Evolutionary conservation across 1,140 invertebrate species (phyloP).

Genomic region (Papilio machaon): DNA sequence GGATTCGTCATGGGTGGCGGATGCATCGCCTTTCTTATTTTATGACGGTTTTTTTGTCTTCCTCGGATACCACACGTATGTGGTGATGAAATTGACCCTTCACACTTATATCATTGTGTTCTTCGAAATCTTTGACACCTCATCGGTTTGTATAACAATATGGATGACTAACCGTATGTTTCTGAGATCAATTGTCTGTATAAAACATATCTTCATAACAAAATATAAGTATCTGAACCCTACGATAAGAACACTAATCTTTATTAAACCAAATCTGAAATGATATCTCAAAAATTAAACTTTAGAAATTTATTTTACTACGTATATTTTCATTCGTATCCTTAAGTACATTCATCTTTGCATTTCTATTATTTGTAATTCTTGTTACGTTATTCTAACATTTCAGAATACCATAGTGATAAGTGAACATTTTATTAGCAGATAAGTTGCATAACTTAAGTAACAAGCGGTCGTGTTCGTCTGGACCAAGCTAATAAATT

Average conservation of each 20-base stretch:
- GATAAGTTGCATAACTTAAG: slow-evolving; percentile 28
- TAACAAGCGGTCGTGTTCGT: slow-evolving; percentile 13
- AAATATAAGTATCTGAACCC: no score
- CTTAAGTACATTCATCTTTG: no score
- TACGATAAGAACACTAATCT: no score
- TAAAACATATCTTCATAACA: no score
- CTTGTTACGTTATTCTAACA: background rate
- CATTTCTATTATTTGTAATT: background rate
- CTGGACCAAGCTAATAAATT: slow-evolving; percentile 38
- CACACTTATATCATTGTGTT: slow-evolving; percentile 49
- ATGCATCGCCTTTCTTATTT: slow-evolving; percentile 50
- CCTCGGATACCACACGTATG: slow-evolving; percentile 45
- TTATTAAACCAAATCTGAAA: no score
- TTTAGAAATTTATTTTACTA: no score
- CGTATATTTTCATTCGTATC: no score
- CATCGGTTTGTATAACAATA: slow-evolving; percentile 3
- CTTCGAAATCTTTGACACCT: slow-evolving; percentile 53
- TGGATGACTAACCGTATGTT: background rate
- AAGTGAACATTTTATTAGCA: slow-evolving; percentile 15
- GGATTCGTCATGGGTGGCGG: slow-evolving; percentile 75
- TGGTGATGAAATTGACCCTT: slow-evolving; percentile 38
- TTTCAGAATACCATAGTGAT: slow-evolving; percentile 22
- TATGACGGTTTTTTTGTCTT: slow-evolving; percentile 51
- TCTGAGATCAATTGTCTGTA: no score
- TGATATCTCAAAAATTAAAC: no score